Evolutionary conservation across 2,797 vertebrate genomes (phyloP).

Genomic region (Okamejei kenojei): DNA sequence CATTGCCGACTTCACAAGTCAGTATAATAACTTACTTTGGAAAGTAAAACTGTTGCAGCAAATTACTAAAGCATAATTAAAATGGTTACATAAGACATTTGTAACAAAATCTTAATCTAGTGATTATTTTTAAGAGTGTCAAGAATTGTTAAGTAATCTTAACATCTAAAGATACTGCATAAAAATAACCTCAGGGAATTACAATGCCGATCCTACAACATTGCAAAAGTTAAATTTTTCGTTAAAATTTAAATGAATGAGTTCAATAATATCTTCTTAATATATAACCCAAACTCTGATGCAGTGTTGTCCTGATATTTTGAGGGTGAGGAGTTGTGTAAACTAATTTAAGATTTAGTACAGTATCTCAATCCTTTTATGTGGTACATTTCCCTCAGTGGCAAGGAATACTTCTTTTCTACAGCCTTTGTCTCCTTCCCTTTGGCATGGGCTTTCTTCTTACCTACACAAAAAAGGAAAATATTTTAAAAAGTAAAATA

Average conservation of each 20-base stretch:
- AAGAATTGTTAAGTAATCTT: conserved; percentile 70
- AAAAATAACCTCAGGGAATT: conserved; percentile 63
- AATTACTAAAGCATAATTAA: conserved; percentile 64
- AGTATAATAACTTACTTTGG: conserved; percentile 59
- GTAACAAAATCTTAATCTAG: conserved; percentile 34
- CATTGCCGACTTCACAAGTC: conserved; percentile 45
- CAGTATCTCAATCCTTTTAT: conserved; percentile 54
- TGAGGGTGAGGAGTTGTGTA: conserved; percentile 74
- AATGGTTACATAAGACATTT: conserved; percentile 61
- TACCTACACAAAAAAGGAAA: conserved; percentile 65
- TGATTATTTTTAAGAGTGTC: conserved; percentile 54
- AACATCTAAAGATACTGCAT: conserved; percentile 73
- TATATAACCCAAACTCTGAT: conserved; percentile 44
- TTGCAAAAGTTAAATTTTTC: conserved; percentile 32
- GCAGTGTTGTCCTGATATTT: conserved; percentile 58
- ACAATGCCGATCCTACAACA: conserved; percentile 37
- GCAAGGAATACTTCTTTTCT: conserved; percentile 53
- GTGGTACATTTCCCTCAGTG: conserved; percentile 36
- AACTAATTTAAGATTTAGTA: conserved; percentile 64
- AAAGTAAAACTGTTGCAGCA: conserved; percentile 48
- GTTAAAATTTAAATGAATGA: conserved; percentile 37
- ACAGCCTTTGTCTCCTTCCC: conserved; percentile 63
- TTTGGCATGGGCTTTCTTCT: conserved; percentile 65
- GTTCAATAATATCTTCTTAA: conserved; percentile 35
- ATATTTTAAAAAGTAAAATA: conserved; percentile 13